phyloP scores from a whole-genome alignment of 2,797 vertebrate species.

The Eulemur albifrons region DNA sequence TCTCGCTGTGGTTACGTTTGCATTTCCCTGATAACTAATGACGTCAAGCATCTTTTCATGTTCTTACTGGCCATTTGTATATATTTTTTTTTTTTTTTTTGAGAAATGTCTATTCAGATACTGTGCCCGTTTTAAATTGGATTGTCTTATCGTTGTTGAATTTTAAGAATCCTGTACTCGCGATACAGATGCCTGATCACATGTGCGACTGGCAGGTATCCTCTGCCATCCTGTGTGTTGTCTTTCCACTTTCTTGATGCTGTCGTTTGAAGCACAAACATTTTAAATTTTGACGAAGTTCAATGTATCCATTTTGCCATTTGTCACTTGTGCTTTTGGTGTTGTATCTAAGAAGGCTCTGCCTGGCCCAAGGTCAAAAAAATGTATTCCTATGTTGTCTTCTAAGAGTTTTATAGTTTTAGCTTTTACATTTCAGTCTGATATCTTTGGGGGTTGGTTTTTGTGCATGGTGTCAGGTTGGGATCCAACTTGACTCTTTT shows the following conservation, averaged over 20 bases:
- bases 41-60: neutral
- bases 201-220: neutral
- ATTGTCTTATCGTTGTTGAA: neutral
- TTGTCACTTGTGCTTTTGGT: neutral
- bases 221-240: neutral
- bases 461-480: neutral
- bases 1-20: neutral
- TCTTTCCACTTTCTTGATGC: neutral
- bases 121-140: neutral
- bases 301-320: neutral
- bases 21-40: neutral
- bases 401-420: neutral
- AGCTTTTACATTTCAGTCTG: neutral
- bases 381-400: neutral
- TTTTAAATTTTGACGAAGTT: neutral
- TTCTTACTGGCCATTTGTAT: neutral
- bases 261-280: neutral
- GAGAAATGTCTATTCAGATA: neutral
- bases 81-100: neutral
- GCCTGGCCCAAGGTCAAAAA: neutral
- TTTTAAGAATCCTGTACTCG: neutral
- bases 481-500: neutral
- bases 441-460: neutral
- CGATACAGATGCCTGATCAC: neutral
- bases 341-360: neutral